Evolutionary conservation across 2,888 invertebrate species (phyloP).

Genomic region (Athalia rosae): DNA sequence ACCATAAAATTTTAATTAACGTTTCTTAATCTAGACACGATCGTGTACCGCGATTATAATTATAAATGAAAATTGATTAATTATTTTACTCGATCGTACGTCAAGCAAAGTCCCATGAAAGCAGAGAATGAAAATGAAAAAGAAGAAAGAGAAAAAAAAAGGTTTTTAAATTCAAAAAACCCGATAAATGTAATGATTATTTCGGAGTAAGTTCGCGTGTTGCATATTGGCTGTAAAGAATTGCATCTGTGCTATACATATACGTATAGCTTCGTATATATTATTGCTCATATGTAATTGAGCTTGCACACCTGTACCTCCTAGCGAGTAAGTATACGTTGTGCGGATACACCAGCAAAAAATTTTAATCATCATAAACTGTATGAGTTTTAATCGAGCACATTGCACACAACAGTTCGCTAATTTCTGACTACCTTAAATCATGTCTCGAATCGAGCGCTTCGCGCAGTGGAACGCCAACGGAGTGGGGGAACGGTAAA

Average conservation of each 20-base stretch:
- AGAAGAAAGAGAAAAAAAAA: too few relatives aligned
- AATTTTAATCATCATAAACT: constrained; percentile 67
- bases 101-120: too few relatives aligned
- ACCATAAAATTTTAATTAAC: constrained; percentile 66
- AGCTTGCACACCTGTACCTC: too few relatives aligned
- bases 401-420: not conserved
- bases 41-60: constrained; percentile 49
- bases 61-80: constrained; percentile 59
- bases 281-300: not conserved
- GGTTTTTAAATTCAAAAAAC: too few relatives aligned
- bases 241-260: not conserved
- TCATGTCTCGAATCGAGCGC: not conserved
- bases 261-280: not conserved
- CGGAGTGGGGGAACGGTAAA: not conserved
- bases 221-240: too few relatives aligned
- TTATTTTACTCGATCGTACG: constrained; percentile 25
- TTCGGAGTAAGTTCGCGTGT: too few relatives aligned
- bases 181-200: too few relatives aligned
- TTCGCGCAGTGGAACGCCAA: too few relatives aligned
- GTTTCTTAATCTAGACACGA: constrained; percentile 57
- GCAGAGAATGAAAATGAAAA: too few relatives aligned
- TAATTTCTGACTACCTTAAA: not conserved
- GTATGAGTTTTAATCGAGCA: constrained; percentile 39
- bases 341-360: constrained; percentile 55
- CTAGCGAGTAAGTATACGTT: not conserved